phyloP scores from a whole-genome alignment of 2,888 invertebrate species.

The Lithophane semibrunnea region DNA sequence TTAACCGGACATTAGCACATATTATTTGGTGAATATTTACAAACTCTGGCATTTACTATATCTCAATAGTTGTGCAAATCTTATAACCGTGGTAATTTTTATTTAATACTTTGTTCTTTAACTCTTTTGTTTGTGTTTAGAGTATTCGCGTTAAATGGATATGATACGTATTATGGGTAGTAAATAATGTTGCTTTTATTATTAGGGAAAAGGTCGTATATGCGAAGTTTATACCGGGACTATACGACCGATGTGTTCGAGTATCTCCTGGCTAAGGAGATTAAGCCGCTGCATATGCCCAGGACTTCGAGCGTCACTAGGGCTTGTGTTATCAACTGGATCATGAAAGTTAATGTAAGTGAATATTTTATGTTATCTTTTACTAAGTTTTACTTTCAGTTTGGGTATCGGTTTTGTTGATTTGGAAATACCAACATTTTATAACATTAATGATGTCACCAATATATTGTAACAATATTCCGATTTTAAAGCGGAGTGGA shows the following conservation, averaged over 20 bases:
- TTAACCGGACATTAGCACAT: slow-evolving; percentile 30
- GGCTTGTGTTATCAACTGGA: slow-evolving; percentile 85
- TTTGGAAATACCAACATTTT: background rate
- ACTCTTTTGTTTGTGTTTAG: background rate
- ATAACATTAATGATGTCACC: background rate
- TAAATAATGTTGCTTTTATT: slow-evolving; percentile 63
- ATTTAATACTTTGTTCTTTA: background rate
- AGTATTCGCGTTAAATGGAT: slow-evolving; percentile 37
- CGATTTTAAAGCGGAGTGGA: no score
- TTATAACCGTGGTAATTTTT: background rate
- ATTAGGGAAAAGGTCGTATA: slow-evolving; percentile 74
- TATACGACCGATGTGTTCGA: slow-evolving; percentile 76
- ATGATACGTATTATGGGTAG: slow-evolving; percentile 30
- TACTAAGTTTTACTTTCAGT: background rate
- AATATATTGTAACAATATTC: no score
- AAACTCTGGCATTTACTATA: slow-evolving; percentile 32
- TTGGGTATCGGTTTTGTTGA: background rate
- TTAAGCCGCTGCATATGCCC: slow-evolving; percentile 66
- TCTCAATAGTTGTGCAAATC: slow-evolving; percentile 40
- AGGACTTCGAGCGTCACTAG: slow-evolving; percentile 72
- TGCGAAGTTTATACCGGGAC: slow-evolving; percentile 69
- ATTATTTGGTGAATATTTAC: slow-evolving; percentile 43
- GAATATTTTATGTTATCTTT: background rate
- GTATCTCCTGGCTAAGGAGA: slow-evolving; percentile 75
- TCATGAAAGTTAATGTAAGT: slow-evolving; percentile 85